These are phyloP conservation scores for Potamarius usumacintae DNA, from an alignment of 2,113 vertebrate species.

Conservation along the genomic window DNA sequence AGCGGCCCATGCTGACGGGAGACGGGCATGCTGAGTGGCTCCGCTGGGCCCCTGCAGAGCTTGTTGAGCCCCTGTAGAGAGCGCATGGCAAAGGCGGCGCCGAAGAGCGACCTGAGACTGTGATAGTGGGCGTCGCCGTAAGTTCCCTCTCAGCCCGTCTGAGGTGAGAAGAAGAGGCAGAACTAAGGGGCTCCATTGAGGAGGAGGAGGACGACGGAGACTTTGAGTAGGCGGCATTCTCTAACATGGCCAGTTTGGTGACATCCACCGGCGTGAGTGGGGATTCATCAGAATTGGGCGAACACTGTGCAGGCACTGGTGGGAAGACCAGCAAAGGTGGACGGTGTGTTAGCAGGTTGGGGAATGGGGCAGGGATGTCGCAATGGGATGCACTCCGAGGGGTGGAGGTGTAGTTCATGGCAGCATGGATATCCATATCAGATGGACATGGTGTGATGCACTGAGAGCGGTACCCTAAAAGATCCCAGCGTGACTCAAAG, in stretches of 20 bases:
- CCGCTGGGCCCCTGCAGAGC: slow-evolving; percentile 86
- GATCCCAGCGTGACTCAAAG: slow-evolving; percentile 71
- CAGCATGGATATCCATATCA: slow-evolving; percentile 77
- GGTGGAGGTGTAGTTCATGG: slow-evolving; percentile 80
- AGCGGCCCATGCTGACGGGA: slow-evolving; percentile 93
- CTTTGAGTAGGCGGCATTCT: slow-evolving; percentile 90
- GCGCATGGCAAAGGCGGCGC: slow-evolving; percentile 90
- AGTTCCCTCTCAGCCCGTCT: slow-evolving; percentile 84
- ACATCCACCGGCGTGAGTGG: slow-evolving; percentile 94
- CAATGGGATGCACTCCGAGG: slow-evolving; percentile 86
- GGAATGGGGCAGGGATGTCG: slow-evolving; percentile 96
- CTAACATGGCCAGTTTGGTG: slow-evolving; percentile 86
- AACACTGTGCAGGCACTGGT: slow-evolving; percentile 92
- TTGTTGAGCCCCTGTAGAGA: slow-evolving; percentile 85
- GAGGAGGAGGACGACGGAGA: slow-evolving; percentile 80
- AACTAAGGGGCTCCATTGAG: slow-evolving; percentile 67
- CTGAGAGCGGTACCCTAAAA: slow-evolving; percentile 85
- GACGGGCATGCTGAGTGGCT: slow-evolving; percentile 94
- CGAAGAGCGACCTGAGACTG: slow-evolving; percentile 82
- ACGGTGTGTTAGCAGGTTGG: slow-evolving; percentile 93
- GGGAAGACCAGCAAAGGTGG: slow-evolving; percentile 96
- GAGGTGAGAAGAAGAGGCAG: slow-evolving; percentile 70
- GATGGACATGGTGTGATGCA: slow-evolving; percentile 91
- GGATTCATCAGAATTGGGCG: slow-evolving; percentile 96
- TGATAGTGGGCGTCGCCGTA: slow-evolving; percentile 80